Conservation (phyloP, 2,888 invertebrate species). For the Bruchidius siliquastri region DNA sequence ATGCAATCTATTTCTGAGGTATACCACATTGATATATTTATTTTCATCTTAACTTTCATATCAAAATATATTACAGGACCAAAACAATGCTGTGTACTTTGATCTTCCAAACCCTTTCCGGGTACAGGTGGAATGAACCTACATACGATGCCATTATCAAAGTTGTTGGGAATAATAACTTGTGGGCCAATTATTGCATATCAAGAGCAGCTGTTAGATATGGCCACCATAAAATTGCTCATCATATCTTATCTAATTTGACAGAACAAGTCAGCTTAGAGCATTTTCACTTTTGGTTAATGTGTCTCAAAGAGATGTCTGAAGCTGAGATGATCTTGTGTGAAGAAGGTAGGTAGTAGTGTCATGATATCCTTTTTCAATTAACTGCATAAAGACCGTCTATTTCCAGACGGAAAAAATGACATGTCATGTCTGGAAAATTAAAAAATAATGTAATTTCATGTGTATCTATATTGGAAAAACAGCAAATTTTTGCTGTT, state of each 20-base stretch:
- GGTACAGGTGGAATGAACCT: constrained; percentile 61
- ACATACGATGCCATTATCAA: constrained; percentile 56
- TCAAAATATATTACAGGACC: background rate
- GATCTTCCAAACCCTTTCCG: constrained; percentile 74
- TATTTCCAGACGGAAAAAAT: too few relatives aligned
- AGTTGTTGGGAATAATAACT: constrained; percentile 52
- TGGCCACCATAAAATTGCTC: constrained; percentile 59
- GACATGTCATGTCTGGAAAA: too few relatives aligned
- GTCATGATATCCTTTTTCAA: too few relatives aligned
- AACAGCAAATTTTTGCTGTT: too few relatives aligned
- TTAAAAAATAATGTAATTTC: too few relatives aligned
- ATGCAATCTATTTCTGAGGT: too few relatives aligned
- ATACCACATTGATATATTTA: too few relatives aligned
- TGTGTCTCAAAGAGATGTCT: constrained; percentile 72
- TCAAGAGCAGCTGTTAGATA: constrained; percentile 82
- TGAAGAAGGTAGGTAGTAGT: constrained; percentile 35
- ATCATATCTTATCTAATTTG: constrained; percentile 53
- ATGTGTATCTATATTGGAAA: too few relatives aligned
- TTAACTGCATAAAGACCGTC: too few relatives aligned
- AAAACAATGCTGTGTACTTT: constrained; percentile 77
- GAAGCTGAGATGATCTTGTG: constrained; percentile 66
- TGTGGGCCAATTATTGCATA: constrained; percentile 83
- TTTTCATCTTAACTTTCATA: too few relatives aligned
- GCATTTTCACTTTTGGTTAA: constrained; percentile 83
- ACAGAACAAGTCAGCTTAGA: constrained; percentile 69